Conservation (phyloP, 53 echinoderm and acorn worm genomes). For the Stichopus horrens region DNA sequence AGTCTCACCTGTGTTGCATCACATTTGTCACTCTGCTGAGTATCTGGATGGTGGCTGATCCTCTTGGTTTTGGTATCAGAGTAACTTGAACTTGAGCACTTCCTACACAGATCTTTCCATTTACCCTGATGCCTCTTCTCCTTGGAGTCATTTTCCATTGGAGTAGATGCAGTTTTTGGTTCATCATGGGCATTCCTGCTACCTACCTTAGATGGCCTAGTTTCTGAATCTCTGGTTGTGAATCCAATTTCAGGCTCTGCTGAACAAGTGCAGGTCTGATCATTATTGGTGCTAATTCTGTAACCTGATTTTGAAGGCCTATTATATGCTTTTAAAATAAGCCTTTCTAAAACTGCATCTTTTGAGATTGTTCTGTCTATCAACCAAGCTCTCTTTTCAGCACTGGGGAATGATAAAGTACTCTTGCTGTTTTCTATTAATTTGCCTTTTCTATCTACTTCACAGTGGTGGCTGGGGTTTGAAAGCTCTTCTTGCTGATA, state of each 20-base stretch:
- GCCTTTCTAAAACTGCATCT: conserved; percentile 36
- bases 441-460: not conserved
- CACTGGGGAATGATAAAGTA: not conserved
- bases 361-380: conserved; percentile 28
- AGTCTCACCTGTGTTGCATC: not conserved
- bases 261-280: conserved; percentile 35
- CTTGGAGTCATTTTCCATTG: not conserved
- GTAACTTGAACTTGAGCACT: not conserved
- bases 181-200: not conserved
- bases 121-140: not conserved
- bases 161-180: not conserved
- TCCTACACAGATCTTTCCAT: not conserved
- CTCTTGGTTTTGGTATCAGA: not conserved
- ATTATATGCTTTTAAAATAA: conserved; percentile 38
- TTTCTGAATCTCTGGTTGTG: conserved; percentile 20
- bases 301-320: conserved; percentile 35
- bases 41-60: not conserved
- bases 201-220: conserved; percentile 22
- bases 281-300: not conserved
- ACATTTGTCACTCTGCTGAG: not conserved
- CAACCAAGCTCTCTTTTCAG: not conserved
- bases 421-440: not conserved
- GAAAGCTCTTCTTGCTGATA: not conserved
- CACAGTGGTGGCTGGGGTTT: not conserved
- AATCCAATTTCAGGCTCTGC: conserved; percentile 32